These are phyloP conservation scores for Riptortus pedestris DNA, from an alignment of 1,140 invertebrate species.

Conservation along the genomic window DNA sequence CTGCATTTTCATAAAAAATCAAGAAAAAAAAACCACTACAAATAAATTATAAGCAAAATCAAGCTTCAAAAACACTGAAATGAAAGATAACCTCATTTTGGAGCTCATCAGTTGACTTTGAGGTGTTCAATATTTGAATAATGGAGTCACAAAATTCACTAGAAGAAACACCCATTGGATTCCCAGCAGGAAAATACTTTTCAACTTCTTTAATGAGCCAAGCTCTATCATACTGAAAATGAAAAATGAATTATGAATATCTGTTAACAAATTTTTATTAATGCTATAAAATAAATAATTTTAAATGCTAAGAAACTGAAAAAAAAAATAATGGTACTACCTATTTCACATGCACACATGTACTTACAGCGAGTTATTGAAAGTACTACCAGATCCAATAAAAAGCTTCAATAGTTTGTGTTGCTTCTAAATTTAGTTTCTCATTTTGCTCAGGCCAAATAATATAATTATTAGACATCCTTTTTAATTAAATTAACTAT, in stretches of 20 bases:
- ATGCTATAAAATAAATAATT: constrained; percentile 8
- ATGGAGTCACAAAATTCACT: constrained; percentile 50
- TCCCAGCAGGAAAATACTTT: constrained; percentile 39
- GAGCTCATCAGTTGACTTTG: constrained; percentile 56
- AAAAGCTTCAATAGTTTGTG: no score
- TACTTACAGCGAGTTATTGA: no score
- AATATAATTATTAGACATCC: no score
- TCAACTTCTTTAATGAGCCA: constrained; percentile 48
- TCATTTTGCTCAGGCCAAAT: no score
- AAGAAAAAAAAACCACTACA: neutral
- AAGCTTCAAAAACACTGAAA: neutral
- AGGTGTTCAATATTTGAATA: constrained; percentile 49
- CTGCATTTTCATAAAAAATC: neutral
- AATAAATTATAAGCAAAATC: neutral
- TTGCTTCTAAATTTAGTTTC: no score
- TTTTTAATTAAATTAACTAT: no score
- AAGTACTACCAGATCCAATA: no score
- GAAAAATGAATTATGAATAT: constrained; percentile 28
- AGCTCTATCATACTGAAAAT: constrained; percentile 45
- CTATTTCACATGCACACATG: no score
- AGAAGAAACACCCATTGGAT: constrained; percentile 40
- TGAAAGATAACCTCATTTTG: constrained; percentile 73
- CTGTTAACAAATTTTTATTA: constrained; percentile 17
- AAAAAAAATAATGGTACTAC: neutral
- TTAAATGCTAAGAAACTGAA: no score